Conservation (phyloP, 2,888 invertebrate genomes). For the Amblyteles armatorius region DNA sequence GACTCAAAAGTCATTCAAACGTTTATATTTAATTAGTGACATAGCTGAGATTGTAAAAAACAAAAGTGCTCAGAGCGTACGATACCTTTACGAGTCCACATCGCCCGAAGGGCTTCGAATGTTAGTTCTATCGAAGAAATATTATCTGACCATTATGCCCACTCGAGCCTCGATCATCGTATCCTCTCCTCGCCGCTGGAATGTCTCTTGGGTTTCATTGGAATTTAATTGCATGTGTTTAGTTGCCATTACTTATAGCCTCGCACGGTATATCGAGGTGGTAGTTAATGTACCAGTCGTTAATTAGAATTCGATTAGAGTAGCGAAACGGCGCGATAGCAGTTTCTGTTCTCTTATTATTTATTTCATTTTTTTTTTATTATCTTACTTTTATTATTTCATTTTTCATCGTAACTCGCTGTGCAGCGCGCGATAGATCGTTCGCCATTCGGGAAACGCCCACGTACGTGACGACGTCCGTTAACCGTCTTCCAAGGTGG, state of each 20-base stretch:
- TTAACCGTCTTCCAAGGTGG: slow-evolving; percentile 28
- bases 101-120: slow-evolving; percentile 34
- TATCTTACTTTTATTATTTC: background rate
- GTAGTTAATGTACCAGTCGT: slow-evolving; percentile 8
- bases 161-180: slow-evolving; percentile 32
- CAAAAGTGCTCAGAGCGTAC: slow-evolving; percentile 4
- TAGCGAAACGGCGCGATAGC: background rate
- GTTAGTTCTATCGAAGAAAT: slow-evolving; percentile 35
- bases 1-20: background rate
- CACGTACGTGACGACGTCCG: slow-evolving; percentile 43
- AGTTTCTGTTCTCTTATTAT: slow-evolving; percentile 15
- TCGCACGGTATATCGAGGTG: background rate
- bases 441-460: slow-evolving; percentile 41
- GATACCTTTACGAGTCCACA: slow-evolving; percentile 14
- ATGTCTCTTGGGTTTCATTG: slow-evolving; percentile 31
- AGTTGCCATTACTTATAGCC: background rate
- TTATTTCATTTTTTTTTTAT: background rate
- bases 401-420: slow-evolving; percentile 9
- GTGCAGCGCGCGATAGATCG: slow-evolving; percentile 21
- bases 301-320: slow-evolving; percentile 24
- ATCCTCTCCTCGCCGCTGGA: slow-evolving; percentile 3
- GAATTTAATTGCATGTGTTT: slow-evolving; percentile 25
- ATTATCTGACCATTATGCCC: slow-evolving; percentile 53
- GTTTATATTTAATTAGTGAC: background rate
- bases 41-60: slow-evolving; percentile 12